Conservation (phyloP, 2,888 invertebrate species). For the Agelastica alni region DNA sequence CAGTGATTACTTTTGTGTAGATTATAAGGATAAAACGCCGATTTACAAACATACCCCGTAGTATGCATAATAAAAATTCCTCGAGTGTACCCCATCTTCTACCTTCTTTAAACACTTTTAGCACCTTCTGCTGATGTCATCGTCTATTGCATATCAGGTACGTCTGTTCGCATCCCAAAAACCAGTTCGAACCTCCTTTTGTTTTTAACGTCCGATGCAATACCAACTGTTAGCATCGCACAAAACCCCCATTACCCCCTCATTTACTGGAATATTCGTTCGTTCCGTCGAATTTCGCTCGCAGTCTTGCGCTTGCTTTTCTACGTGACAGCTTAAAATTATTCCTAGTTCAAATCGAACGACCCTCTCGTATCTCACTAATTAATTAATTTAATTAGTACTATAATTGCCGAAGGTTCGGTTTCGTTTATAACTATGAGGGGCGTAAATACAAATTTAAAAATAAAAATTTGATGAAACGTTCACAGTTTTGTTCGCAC, state of each 20-base stretch:
- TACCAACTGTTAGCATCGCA: slow-evolving; percentile 19
- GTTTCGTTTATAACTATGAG: not conserved
- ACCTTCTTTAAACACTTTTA: slow-evolving; percentile 10
- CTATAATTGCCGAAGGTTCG: slow-evolving; percentile 1
- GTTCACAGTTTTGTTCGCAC: no score
- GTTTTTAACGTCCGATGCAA: slow-evolving; percentile 31
- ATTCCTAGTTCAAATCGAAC: slow-evolving; percentile 23
- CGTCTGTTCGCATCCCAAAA: slow-evolving; percentile 3
- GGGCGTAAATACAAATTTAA: not conserved
- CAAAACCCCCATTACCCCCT: slow-evolving; percentile 8
- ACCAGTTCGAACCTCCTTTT: slow-evolving; percentile 26
- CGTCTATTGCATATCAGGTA: slow-evolving; percentile 13
- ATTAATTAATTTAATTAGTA: slow-evolving; percentile 30
- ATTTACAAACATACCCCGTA: slow-evolving; percentile 7
- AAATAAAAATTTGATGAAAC: no score
- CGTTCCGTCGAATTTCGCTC: not conserved
- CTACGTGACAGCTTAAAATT: slow-evolving; percentile 32
- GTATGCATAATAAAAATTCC: slow-evolving; percentile 1
- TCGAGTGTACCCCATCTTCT: slow-evolving; percentile 3
- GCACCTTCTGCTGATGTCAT: slow-evolving; percentile 14
- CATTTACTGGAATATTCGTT: slow-evolving; percentile 23
- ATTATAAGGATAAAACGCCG: not conserved
- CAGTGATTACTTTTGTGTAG: no score
- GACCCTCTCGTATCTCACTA: slow-evolving; percentile 16
- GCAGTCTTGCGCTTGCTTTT: slow-evolving; percentile 16